Evolutionary conservation across 2,113 vertebrate genomes (phyloP), one percentile per base, ranked within the genome.

Genomic region (Malurus cyaneus): DNA sequence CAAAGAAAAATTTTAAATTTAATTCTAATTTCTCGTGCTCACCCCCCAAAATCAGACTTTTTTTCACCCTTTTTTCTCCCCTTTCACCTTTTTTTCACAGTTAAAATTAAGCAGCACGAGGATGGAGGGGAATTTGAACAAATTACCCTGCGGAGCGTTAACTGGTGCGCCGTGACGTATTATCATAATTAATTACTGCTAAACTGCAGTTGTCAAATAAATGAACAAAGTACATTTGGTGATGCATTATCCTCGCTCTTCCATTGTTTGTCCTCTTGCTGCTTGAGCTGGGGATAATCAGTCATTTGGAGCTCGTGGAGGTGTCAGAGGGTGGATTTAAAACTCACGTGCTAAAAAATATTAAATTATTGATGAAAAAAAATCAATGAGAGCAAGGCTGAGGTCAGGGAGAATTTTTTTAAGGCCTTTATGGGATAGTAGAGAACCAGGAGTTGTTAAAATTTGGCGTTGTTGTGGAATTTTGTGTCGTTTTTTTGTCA

Each of bases 131-230:
- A 91, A 5, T 42, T 61, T 14, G n/a, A 86, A 86, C 85, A 85
- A 88, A 96, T 97, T 31, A 32, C 46, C 69, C 85, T n/a, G 21
- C 85, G 53, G 50, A 78, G 57, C 57, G 17, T 56, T 72, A 90
- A 87, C 77, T 70, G 92, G 44, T 77, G 18, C 82, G 79, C 66
- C 82, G 54, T 54, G n/a, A 94, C 87, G 76, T 44, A 82, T 96
- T 93, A 93, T 29, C 69, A 20, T 89, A 95, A 96, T 96, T 95
- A 96, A 96, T 96, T 90, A 80, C 76, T 60, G 13, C 89, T 89
- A 88, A 96, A 96, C 91, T 82, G 79, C 66, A 52, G 82, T 93
- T 94, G 94, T 95, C 96, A 96, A 86, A 74, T 47, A 79, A 84
- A 93, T 44, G 93, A 94, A 90, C 72, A 78, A 90, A 96, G 73